Percentiles rank a stretch among this genome's conserved stretches.
phyloP scores from a whole-genome alignment of 2,888 invertebrate species.

The Polietes domitor region DNA sequence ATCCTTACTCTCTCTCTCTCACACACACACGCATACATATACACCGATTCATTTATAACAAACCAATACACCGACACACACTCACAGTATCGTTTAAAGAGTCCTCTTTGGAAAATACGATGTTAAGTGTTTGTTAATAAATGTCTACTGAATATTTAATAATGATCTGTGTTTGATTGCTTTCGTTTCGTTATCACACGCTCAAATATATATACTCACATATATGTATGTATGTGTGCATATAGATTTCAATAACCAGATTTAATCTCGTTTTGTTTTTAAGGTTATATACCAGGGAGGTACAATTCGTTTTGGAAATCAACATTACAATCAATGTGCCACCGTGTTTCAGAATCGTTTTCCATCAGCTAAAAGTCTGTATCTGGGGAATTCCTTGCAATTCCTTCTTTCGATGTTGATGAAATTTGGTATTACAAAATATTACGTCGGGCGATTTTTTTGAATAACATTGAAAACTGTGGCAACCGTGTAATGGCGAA shows the following conservation, averaged over 20 bases:
- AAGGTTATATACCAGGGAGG: no score
- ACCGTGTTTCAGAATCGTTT: no score
- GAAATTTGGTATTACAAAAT: no score
- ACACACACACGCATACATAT: constrained; percentile 14
- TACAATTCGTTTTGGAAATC: no score
- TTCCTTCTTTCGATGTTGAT: no score
- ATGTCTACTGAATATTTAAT: constrained; percentile 21
- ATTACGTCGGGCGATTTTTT: no score
- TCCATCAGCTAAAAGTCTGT: no score
- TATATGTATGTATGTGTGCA: constrained; percentile 6
- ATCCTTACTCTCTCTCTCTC: constrained; percentile 48
- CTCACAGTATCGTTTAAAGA: background rate
- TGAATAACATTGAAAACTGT: no score
- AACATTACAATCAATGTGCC: no score
- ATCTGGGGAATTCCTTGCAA: no score
- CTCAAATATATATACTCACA: background rate
- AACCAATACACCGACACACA: constrained; percentile 9
- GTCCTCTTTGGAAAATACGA: background rate
- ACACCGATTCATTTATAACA: constrained; percentile 4
- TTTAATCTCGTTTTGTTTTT: no score
- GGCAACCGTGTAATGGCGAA: no score
- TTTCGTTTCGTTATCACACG: background rate
- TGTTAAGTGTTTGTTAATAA: constrained; percentile 28
- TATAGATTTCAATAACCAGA: background rate
- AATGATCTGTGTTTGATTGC: constrained; percentile 22